Evolutionary conservation across 1,140 invertebrate species (phyloP).

Genomic region (Eubasilissa regina): DNA sequence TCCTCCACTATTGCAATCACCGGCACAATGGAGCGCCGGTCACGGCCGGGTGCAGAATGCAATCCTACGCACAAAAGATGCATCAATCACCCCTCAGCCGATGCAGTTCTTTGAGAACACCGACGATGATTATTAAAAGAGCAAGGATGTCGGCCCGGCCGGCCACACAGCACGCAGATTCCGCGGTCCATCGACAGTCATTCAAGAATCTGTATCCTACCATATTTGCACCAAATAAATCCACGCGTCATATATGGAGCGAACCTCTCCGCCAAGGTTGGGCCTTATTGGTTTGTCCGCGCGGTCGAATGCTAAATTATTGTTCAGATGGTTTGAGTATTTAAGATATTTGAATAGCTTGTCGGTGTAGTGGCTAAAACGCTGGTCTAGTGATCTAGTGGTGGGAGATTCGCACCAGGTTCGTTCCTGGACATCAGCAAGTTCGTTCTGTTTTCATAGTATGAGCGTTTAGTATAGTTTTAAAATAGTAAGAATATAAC

Average conservation of each 20-base stretch:
- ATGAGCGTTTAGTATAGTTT: too few species aligned
- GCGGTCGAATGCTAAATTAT: too few species aligned
- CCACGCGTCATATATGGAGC: neutral
- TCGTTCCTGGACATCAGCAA: too few species aligned
- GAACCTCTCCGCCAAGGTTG: neutral
- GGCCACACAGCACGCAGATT: neutral
- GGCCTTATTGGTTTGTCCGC: too few species aligned
- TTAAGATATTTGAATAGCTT: too few species aligned
- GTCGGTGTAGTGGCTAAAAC: too few species aligned
- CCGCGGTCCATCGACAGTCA: neutral
- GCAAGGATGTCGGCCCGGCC: neutral
- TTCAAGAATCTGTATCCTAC: neutral
- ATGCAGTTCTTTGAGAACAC: conserved; percentile 19
- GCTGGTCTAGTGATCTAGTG: too few species aligned
- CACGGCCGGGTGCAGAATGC: conserved; percentile 13
- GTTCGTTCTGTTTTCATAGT: too few species aligned
- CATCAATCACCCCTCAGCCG: conserved; percentile 12
- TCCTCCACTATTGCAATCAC: conserved; percentile 1
- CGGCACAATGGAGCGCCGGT: conserved; percentile 28
- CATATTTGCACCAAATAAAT: conserved; percentile 7
- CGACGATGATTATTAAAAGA: conserved; percentile 1
- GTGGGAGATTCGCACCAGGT: too few species aligned
- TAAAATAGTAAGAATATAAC: too few species aligned
- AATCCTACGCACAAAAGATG: conserved; percentile 29
- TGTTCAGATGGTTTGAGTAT: too few species aligned